Base-by-base conservation (phyloP, 2,888 invertebrate species). In the Melanotus villosus region DNA sequence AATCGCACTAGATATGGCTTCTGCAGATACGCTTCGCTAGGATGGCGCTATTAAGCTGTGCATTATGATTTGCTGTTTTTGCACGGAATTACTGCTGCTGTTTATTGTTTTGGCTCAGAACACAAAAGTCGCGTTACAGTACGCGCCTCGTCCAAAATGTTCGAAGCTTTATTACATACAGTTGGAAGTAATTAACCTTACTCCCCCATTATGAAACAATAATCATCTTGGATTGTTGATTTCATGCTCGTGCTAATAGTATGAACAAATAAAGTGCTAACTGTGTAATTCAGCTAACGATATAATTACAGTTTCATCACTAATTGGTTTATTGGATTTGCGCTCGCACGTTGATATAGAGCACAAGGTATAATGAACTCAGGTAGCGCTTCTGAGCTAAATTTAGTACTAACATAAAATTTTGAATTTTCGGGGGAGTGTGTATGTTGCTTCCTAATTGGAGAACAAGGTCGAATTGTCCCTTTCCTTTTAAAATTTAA, bases 1-100 rank as follows among this genome's bases (percentile, higher is more conserved):
- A 77, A 79, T 80, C 80, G 79, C 78, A 79, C 80, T 74, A 77
- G 80, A 80, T 81, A 80, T 79, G 79, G 80, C 80, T 79, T 76
- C 78, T 80, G 76, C 80, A 80, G 80, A 79, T 62, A 45, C 57
- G 67, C 62, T 62, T 45, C 32, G 54, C 64, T 41, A 63, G 64
- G 47, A 60, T 60, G 45, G 47, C 45, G 30, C 59, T 60, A 60
- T 60, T 64, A 64, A 64, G 43, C 21, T 32, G 30, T 43, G 64
- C 54, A 64, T 56, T 56, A 54, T 64, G 54, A 64, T 64, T 64
- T 56, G 54, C 41, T 50, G 56, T 38, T 56, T 56, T 38, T 56
- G 38, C 36, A 16, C 56, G 14, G 38, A 56, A 56, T 38, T 56
- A 52, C 52, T 30, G 52, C 52, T 18, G 52, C 32, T 32, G 52